phyloP scores from a whole-genome alignment of 2,888 invertebrate species.

The Drosophila atripex region DNA sequence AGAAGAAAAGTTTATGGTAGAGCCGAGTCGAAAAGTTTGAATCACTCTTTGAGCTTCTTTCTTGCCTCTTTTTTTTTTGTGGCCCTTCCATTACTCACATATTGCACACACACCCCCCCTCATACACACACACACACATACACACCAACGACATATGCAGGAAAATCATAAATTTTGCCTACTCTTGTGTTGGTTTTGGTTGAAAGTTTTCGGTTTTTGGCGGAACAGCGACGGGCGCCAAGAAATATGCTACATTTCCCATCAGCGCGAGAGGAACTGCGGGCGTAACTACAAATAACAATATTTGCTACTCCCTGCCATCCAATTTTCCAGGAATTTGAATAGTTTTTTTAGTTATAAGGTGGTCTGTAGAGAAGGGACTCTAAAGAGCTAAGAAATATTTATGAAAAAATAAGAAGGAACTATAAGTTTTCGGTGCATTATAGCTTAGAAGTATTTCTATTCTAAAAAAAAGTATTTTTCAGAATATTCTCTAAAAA shows the following conservation, averaged over 20 bases:
- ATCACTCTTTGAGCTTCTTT: constrained; percentile 40
- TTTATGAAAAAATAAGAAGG: no score
- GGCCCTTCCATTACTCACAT: constrained; percentile 10
- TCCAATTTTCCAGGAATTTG: not conserved
- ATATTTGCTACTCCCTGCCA: not conserved
- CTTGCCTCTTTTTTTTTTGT: not conserved
- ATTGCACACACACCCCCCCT: constrained; percentile 13
- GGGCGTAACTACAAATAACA: not conserved
- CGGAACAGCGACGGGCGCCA: constrained; percentile 9
- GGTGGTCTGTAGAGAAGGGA: no score
- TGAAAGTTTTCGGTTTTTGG: constrained; percentile 27
- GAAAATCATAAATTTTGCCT: constrained; percentile 42
- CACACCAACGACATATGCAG: constrained; percentile 17
- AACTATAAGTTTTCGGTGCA: no score
- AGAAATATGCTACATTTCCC: constrained; percentile 26
- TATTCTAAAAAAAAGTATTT: no score
- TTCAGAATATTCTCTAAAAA: no score
- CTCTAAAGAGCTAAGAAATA: no score
- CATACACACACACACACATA: not conserved
- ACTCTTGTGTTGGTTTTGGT: constrained; percentile 13
- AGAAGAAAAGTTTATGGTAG: constrained; percentile 24
- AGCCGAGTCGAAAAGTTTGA: constrained; percentile 35
- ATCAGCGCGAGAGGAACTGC: not conserved
- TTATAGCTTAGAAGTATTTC: no score
- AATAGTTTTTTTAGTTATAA: no score